Evolutionary conservation across 2,888 invertebrate genomes (phyloP), one percentile per base, ranked within the genome.

Genomic region (Metellina segmentata): DNA sequence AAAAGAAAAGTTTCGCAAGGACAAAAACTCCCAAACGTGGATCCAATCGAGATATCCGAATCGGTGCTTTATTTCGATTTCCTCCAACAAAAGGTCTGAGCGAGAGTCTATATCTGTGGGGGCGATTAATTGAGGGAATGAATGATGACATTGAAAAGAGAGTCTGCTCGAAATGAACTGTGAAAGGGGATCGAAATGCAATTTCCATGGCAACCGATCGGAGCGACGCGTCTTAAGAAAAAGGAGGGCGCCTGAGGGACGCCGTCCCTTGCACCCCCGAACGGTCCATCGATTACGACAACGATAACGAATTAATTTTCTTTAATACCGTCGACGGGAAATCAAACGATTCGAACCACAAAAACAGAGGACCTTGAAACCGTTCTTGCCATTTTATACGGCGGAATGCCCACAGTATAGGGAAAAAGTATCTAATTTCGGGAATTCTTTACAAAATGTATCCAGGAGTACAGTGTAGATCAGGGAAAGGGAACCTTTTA

Each of bases 171-270:
- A 61, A 20, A 81, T 71, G 72, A 61, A 82, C 20, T 82, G 48
- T n/a, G 48, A 72, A 72, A 72, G 82, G 82, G 51, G 69, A 86
- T 70, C 69, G 90, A 85, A 78, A 85, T 53, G 74, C 53, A 49
- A 81, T 90, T 81, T 49, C 77, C 70, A 86, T 90, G 78, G 87
- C 77, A 20, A 91, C 91, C 19, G 20, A 53, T 71, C 51, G 70
- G 79, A 48, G 83, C 81, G 72, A 16, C 91, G 81, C 87, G 82
- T 81, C 87, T 82, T 82, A 20, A 81, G 77, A 87, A 91, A 91
- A 91, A 91, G 87, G 87, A 91, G 91, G 91, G 87, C 91, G 91
- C 77, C 91, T 79, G 52, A 87, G 91, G 87, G 91, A 82, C 91
- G 91, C 91, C 88, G 51, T n/a, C 72, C 87, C 72, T 52, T 78